Evolutionary conservation across 1,140 invertebrate genomes (phyloP).

Genomic region (Aphis gossypii): DNA sequence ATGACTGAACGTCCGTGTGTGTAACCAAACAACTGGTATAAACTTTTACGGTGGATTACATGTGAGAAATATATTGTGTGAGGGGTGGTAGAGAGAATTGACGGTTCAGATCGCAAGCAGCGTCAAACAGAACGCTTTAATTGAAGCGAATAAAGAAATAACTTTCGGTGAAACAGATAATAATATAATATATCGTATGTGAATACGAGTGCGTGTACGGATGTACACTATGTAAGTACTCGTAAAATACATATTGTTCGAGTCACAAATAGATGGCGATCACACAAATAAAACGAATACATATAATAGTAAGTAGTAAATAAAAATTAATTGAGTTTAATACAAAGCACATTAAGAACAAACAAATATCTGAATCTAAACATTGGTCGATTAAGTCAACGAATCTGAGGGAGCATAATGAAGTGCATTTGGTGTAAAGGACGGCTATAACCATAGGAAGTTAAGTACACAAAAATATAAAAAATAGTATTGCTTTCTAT

Average conservation of each 20-base stretch:
- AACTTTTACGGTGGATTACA: constrained; percentile 26
- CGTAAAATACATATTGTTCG: not conserved
- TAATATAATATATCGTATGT: not conserved
- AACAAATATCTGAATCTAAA: too few species aligned
- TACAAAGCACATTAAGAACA: too few species aligned
- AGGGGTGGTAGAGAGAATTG: not conserved
- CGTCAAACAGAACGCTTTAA: not conserved
- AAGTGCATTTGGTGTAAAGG: too few species aligned
- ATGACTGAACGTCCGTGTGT: not conserved
- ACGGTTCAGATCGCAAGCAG: not conserved
- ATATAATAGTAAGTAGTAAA: too few species aligned
- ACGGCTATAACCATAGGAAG: too few species aligned
- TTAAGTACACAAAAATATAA: too few species aligned
- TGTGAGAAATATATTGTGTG: not conserved
- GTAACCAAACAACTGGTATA: not conserved
- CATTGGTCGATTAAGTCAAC: too few species aligned
- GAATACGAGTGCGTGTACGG: not conserved
- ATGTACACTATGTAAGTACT: not conserved
- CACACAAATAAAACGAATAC: too few species aligned
- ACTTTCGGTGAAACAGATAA: not conserved
- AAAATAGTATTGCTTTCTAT: too few species aligned
- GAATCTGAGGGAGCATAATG: too few species aligned
- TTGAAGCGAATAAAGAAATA: not conserved
- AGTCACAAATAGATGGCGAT: not conserved
- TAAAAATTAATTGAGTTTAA: too few species aligned